These are phyloP conservation scores for Gnathonemus longibarbis DNA, from an alignment of 2,113 vertebrate genomes.

Conservation along the genomic window DNA sequence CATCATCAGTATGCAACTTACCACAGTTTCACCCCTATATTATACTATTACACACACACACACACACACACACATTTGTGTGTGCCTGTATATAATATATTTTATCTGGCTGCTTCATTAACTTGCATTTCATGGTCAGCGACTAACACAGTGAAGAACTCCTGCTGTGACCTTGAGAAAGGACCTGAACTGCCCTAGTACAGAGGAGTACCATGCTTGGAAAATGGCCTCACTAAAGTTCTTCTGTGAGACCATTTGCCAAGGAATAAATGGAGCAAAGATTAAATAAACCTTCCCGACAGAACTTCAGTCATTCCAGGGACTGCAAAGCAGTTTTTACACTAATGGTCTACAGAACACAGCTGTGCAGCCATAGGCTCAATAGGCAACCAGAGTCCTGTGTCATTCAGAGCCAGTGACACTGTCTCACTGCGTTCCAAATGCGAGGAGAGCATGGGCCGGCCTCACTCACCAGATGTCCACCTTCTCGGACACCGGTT, in stretches of 20 bases:
- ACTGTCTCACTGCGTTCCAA: background rate
- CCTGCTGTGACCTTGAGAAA: background rate
- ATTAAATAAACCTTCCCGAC: background rate
- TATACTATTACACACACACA: background rate
- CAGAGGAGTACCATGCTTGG: background rate
- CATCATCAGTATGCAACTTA: background rate
- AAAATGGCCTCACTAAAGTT: background rate
- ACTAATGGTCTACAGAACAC: background rate
- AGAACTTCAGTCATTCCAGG: background rate
- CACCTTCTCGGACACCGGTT: constrained; percentile 95
- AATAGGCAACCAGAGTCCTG: background rate
- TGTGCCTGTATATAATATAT: too few relatives aligned
- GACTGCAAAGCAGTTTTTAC: background rate
- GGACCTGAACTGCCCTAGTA: background rate
- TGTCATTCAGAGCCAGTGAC: background rate
- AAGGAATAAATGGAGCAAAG: background rate
- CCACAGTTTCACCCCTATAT: background rate
- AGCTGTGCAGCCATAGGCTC: background rate
- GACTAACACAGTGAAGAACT: background rate
- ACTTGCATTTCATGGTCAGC: background rate
- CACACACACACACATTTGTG: background rate
- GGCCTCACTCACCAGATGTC: constrained; percentile 85
- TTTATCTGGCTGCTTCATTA: background rate
- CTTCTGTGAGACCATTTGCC: background rate
- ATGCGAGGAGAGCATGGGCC: background rate